Percentiles rank a stretch among this genome's conserved stretches.
Conservation (phyloP, 1,140 invertebrate genomes). For the Campoletis sonorensis region DNA sequence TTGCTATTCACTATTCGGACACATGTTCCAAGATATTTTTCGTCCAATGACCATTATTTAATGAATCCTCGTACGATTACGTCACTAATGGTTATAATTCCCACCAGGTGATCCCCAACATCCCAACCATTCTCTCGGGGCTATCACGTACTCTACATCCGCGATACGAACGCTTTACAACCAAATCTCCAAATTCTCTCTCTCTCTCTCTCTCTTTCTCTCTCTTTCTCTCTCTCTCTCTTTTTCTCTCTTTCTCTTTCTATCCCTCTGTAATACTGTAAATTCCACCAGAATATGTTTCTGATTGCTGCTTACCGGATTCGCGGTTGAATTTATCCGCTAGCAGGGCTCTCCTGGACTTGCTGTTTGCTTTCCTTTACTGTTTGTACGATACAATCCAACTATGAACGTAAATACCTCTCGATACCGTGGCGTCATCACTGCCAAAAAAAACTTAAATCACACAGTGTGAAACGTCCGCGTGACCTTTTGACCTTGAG, state of each 20-base stretch:
- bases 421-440: too few species aligned
- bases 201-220: background rate
- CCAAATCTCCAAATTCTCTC: background rate
- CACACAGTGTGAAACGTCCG: too few species aligned
- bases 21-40: too few species aligned
- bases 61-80: background rate
- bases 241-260: background rate
- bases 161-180: background rate
- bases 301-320: background rate
- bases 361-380: background rate
- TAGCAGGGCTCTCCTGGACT: background rate
- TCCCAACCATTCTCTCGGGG: background rate
- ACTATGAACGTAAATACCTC: too few species aligned
- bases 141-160: background rate
- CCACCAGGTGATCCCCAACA: background rate
- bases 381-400: too few species aligned
- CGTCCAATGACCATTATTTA: background rate
- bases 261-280: background rate
- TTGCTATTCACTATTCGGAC: too few species aligned
- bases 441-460: too few species aligned
- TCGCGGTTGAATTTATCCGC: slow-evolving; percentile 4
- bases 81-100: slow-evolving; percentile 9
- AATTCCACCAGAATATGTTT: slow-evolving; percentile 1
- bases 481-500: too few species aligned
- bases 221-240: too few species aligned